A percentile compares a stretch with the other conserved stretches of the same genome.
phyloP scores from a whole-genome alignment of 2,888 invertebrate genomes.

The Caenorhabditis doughertyi region DNA sequence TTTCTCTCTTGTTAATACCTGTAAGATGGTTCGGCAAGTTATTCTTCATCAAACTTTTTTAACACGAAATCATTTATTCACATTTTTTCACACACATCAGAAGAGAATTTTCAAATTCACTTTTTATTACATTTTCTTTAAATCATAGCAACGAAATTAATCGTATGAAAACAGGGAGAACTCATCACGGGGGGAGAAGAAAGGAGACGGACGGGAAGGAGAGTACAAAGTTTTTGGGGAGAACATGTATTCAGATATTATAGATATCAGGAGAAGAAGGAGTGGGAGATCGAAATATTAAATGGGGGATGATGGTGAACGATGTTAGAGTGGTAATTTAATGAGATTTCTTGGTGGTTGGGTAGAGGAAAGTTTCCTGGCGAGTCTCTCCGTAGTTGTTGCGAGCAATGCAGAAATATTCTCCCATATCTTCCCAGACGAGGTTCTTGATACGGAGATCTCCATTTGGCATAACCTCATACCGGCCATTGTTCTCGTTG shows the following conservation, averaged over 20 bases:
- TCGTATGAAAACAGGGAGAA: not conserved
- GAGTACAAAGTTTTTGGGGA: not conserved
- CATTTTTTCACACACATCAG: too few relatives aligned
- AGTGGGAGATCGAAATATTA: not conserved
- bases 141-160: not conserved
- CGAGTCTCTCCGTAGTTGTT: constrained; percentile 67
- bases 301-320: not conserved
- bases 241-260: too few relatives aligned
- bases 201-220: not conserved
- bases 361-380: constrained; percentile 65
- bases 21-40: too few relatives aligned
- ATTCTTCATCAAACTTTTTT: too few relatives aligned
- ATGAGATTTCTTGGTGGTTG: constrained; percentile 27
- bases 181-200: not conserved
- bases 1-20: too few relatives aligned
- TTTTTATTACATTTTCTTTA: not conserved
- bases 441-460: constrained; percentile 88
- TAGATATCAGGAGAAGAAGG: too few relatives aligned
- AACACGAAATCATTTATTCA: too few relatives aligned
- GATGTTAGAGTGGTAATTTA: not conserved
- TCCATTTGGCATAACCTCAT: constrained; percentile 86
- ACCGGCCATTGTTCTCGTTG: constrained; percentile 53
- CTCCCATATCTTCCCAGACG: constrained; percentile 90
- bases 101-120: not conserved
- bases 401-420: constrained; percentile 83